Evolutionary conservation across 2,797 vertebrate genomes (phyloP), one percentile per base, ranked within the genome.

Genomic region (Heliangelus exortis): DNA sequence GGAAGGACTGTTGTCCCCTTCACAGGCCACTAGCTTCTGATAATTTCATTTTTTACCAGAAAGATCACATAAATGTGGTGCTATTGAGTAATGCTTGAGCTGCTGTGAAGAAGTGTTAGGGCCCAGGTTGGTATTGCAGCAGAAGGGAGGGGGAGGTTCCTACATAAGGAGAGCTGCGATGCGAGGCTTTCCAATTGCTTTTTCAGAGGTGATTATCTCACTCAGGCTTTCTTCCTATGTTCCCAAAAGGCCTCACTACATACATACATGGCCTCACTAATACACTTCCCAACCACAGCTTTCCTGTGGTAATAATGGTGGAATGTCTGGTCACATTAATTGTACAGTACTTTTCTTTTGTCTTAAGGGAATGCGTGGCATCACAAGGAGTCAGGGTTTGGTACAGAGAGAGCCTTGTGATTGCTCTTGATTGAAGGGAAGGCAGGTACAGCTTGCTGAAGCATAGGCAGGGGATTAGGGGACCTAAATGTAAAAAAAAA

Each of bases 11-110:
- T 97, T 97, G 97, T 98, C 98, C 97, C 98, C 98, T 98, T 99
- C 98, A 98, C 97, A 98, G 98, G 96, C 97, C 96, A 97, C 97
- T 97, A 95, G 95, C 96, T 98, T 97, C 97, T 97, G 97, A 98
- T 98, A 98, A 98, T 98, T 95, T 98, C 97, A 97, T 98, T 98
- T 98, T 96, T 97, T 96, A 96, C 96, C 96, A 96, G 93, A 95
- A 90, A 94, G 80, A 96, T 95, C 87, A 59, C 53, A 81, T 89
- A 82, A 94, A 58, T 16, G 45, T 39, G 78, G 45, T 76, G 67
- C 62, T 84, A 0, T 4, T 19, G 79, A 91, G 59, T 74, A 65
- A n/a, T 95, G 68, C 87, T 93, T 79, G 39, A 71, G 16, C 47
- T 88, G 55, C 77, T 89, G 41, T 55, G 71, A 29, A 50, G 9